phyloP scores from a whole-genome alignment of 2,888 invertebrate genomes.

The Pterostichus niger region DNA sequence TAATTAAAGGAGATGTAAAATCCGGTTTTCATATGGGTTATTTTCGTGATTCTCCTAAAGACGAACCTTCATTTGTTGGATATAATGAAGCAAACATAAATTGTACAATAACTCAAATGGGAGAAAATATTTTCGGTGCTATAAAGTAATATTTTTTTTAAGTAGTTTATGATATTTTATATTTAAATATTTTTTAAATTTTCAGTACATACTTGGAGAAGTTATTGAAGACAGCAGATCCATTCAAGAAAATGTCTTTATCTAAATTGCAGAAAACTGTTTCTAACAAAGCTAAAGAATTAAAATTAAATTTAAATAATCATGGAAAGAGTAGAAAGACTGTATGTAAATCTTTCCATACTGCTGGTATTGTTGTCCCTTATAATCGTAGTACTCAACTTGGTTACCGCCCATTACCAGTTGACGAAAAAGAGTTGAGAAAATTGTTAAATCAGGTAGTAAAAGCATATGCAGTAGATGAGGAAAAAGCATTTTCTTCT shows the following conservation, averaged over 20 bases:
- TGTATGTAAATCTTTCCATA: constrained; percentile 88
- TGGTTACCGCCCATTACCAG: constrained; percentile 86
- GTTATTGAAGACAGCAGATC: constrained; percentile 78
- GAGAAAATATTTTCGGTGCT: constrained; percentile 90
- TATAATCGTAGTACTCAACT: constrained; percentile 88
- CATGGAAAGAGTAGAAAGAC: constrained; percentile 81
- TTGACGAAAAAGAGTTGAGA: constrained; percentile 79
- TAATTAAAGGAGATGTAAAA: constrained; percentile 84
- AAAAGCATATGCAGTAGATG: constrained; percentile 81
- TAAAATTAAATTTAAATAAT: constrained; percentile 82
- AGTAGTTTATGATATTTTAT: constrained; percentile 4
- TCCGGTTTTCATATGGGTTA: constrained; percentile 93
- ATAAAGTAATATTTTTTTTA: constrained; percentile 81
- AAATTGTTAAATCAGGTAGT: constrained; percentile 84
- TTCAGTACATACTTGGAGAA: constrained; percentile 80
- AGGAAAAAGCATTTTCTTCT: constrained; percentile 82
- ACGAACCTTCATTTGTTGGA: constrained; percentile 87
- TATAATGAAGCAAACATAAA: constrained; percentile 85
- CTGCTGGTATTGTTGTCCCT: constrained; percentile 92
- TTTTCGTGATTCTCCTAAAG: constrained; percentile 90
- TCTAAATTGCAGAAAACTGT: constrained; percentile 82
- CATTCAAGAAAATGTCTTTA: constrained; percentile 83
- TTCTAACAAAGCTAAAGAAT: constrained; percentile 81
- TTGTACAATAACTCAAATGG: constrained; percentile 85
- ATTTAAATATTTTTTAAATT: constrained; percentile 65